Conservation (phyloP, 2,888 invertebrate genomes). For the Drosophila mercatorum region DNA sequence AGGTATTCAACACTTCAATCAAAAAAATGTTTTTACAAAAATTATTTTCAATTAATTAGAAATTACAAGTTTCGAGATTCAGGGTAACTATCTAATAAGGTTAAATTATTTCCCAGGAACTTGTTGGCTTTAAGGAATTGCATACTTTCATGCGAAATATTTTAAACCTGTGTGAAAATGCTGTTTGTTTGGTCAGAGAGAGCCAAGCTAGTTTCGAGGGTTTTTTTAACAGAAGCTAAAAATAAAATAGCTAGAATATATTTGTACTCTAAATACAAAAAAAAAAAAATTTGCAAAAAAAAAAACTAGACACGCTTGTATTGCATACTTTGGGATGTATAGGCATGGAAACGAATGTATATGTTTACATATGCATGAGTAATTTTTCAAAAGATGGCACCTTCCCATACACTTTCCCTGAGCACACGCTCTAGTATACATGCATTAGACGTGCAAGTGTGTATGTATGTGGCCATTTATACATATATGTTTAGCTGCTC, state of each 20-base stretch:
- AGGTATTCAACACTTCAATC: neutral
- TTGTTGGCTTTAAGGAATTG: neutral
- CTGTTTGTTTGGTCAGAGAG: neutral
- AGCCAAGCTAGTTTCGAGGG: neutral
- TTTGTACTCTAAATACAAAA: neutral
- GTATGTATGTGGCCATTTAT: neutral
- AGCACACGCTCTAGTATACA: neutral
- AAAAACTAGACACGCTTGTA: neutral
- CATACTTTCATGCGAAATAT: slow-evolving; percentile 36
- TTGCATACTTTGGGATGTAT: slow-evolving; percentile 13
- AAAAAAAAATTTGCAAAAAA: neutral
- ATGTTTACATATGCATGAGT: neutral
- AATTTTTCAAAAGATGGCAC: slow-evolving; percentile 1
- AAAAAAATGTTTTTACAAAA: neutral
- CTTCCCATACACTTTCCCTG: neutral
- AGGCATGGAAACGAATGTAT: neutral
- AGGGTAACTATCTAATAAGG: neutral
- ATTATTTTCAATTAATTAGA: neutral
- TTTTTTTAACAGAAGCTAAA: neutral
- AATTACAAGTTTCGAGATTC: neutral
- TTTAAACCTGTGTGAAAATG: neutral
- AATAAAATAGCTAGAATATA: neutral
- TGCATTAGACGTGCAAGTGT: no score
- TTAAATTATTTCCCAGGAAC: neutral
- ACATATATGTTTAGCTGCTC: no score